Evolutionary conservation across 1,140 invertebrate species (phyloP), one percentile per base, ranked within the genome.

Genomic region (Helicoverpa armigera): DNA sequence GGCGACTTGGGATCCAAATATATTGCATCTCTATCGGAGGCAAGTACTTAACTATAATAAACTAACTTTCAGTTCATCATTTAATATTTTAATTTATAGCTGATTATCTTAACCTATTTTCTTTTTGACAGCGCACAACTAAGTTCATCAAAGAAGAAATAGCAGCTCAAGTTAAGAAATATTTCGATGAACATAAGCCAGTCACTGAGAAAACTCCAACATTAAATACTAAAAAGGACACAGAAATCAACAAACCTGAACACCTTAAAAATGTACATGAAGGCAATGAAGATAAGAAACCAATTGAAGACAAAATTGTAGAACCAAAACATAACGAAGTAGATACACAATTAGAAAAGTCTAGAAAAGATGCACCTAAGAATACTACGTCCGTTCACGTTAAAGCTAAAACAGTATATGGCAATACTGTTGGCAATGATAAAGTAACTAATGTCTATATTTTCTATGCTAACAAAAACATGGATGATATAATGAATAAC

Each of bases 401-500:
- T 31, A 75, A 79, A 53, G 83, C 88, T 51, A 54, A 84, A 2
- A 89, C 75, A 3, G 81, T 91, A 14, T 87, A 87, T 16, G 88
- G 88, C 0, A 90, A 86, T 53, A 65, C 85, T 10, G 63, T 86
- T 18, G 87, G 83, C 9, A 86, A 83, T 12, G 87, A 87, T n/a
- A 83, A 88, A 72, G 86, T 91, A 0, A 91, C 87, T 18, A 91
- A 91, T 56, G 74, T 91, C 12, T 91, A 86, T 51, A 83, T 89
- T 23, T 89, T 91, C 51, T 82, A 86, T 31, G 63, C 83, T 35
- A 83, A 72, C 2, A 67, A 76, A 16, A 73, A 73, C 12, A 16
- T 73, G 14, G 53, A 35, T 14, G 53, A 54, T n/a, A 61, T 75
- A 5, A 14, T 77, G 29, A 77, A 51, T 65, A 60, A 63, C n/a